phyloP scores from a whole-genome alignment of 1,140 invertebrate species.

The Fopius arisanus region DNA sequence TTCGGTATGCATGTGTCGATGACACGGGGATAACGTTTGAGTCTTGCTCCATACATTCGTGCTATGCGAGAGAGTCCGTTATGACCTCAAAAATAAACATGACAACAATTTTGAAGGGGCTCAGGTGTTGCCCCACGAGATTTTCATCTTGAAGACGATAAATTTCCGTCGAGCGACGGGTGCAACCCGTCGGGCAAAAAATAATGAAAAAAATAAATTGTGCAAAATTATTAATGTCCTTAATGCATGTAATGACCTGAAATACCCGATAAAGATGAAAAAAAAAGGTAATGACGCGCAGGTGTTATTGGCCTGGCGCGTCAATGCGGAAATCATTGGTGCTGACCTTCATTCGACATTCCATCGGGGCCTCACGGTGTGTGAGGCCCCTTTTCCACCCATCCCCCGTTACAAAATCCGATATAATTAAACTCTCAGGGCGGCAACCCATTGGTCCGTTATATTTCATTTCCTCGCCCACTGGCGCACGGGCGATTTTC shows the following conservation, averaged over 20 bases:
- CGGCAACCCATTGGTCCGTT: not conserved
- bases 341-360: slow-evolving; percentile 24
- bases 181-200: not conserved
- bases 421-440: slow-evolving; percentile 16
- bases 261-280: not conserved
- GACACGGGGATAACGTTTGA: slow-evolving; percentile 26
- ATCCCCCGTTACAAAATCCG: slow-evolving; percentile 18
- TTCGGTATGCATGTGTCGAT: slow-evolving; percentile 31
- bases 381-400: not conserved
- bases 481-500: not conserved
- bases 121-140: not conserved
- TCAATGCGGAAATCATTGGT: slow-evolving; percentile 22
- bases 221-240: not conserved
- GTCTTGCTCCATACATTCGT: slow-evolving; percentile 25
- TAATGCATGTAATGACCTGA: not conserved
- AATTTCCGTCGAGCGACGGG: not conserved
- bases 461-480: slow-evolving; percentile 10
- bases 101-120: slow-evolving; percentile 1
- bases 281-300: slow-evolving; percentile 12
- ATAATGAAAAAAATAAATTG: not conserved
- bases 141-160: not conserved
- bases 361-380: not conserved
- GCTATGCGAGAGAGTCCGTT: slow-evolving; percentile 30
- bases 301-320: slow-evolving; percentile 9
- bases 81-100: slow-evolving; percentile 34